phyloP scores from a whole-genome alignment of 2,888 invertebrate genomes.

The Pseudococcus jackbeardsleyi region DNA sequence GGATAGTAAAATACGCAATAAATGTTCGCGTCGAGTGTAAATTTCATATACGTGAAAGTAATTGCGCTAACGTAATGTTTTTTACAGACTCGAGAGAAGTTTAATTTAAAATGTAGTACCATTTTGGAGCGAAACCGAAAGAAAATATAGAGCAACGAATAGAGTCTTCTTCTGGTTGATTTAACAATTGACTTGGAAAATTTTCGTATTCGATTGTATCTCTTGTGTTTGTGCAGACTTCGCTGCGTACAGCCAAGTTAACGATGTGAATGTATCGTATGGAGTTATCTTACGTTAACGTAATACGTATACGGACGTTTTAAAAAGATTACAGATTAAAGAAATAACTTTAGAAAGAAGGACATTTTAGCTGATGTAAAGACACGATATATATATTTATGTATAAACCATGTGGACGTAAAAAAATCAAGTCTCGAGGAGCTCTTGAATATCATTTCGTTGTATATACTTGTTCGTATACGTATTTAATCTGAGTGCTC shows the following conservation, averaged over 20 bases:
- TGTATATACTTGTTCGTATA: neutral
- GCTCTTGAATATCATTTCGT: conserved; percentile 23
- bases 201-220: neutral
- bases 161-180: conserved; percentile 12
- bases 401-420: neutral
- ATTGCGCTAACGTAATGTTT: conserved; percentile 32
- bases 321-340: conserved; percentile 14
- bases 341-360: neutral
- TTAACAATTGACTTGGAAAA: conserved; percentile 8
- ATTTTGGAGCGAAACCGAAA: neutral
- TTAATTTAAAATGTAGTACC: conserved; percentile 28
- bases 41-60: conserved; percentile 38
- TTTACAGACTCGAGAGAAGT: conserved; percentile 4
- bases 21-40: conserved; percentile 31
- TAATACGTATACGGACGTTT: neutral
- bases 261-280: neutral
- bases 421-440: neutral
- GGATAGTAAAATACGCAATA: conserved; percentile 7
- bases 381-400: conserved; percentile 8
- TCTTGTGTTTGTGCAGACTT: neutral
- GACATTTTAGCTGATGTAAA: neutral
- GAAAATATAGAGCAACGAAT: conserved; percentile 10
- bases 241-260: neutral
- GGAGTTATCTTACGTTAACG: neutral
- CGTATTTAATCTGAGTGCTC: neutral